These are phyloP conservation scores for Luperina nickerlii DNA, from an alignment of 2,888 invertebrate genomes.

Conservation along the genomic window DNA sequence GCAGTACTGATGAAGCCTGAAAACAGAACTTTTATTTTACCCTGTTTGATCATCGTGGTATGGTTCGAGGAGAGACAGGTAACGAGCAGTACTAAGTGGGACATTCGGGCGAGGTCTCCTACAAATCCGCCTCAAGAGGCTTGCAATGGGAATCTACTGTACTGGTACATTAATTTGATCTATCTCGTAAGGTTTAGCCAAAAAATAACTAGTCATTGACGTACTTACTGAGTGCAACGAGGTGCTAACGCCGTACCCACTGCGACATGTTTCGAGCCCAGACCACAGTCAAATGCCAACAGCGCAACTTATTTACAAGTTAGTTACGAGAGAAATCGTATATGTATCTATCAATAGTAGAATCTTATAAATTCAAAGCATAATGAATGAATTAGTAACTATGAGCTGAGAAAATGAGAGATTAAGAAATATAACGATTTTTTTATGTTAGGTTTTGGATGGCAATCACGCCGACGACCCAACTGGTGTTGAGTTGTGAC, in stretches of 20 bases:
- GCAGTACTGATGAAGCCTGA: neutral
- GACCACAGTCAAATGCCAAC: constrained; percentile 14
- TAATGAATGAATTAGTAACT: neutral
- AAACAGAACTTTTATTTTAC: constrained; percentile 8
- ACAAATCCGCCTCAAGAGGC: neutral
- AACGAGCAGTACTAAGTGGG: neutral
- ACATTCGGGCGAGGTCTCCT: neutral
- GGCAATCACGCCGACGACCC: neutral
- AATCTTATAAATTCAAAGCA: constrained; percentile 15
- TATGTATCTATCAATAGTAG: neutral
- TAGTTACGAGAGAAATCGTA: neutral
- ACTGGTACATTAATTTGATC: too few species aligned
- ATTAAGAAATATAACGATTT: neutral
- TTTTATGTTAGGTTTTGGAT: neutral
- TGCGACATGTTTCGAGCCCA: constrained; percentile 2
- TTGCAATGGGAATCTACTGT: neutral
- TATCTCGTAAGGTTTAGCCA: too few species aligned
- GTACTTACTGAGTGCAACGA: constrained; percentile 34
- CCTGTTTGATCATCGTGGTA: neutral
- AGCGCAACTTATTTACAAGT: constrained; percentile 7
- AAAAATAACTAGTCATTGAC: neutral
- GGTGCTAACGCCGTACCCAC: neutral
- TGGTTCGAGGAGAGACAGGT: neutral
- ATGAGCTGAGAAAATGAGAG: neutral
- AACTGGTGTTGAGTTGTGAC: neutral